These are phyloP conservation scores for Drosophila equinoxialis DNA, from an alignment of 1,140 invertebrate species.

Conservation along the genomic window DNA sequence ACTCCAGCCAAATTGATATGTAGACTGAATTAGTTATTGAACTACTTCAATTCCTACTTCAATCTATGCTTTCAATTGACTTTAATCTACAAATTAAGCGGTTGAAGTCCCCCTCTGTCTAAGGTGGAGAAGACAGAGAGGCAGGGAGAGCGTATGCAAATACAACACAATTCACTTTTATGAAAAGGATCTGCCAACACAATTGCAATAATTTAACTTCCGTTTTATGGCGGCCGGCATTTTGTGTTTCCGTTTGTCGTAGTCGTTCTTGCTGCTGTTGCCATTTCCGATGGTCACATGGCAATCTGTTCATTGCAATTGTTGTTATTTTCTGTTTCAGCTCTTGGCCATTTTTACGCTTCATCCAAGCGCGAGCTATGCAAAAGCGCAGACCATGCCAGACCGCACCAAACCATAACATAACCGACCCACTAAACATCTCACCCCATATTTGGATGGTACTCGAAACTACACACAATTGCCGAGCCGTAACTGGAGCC, in stretches of 20 bases:
- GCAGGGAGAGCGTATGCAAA: not conserved
- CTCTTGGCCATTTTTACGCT: slow-evolving; percentile 28
- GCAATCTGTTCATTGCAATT: slow-evolving; percentile 60
- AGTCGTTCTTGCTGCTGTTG: slow-evolving; percentile 38
- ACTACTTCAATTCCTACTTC: not conserved
- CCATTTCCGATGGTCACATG: slow-evolving; percentile 53
- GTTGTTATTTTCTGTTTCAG: slow-evolving; percentile 17
- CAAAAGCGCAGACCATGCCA: slow-evolving; percentile 23
- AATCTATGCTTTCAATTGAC: not conserved
- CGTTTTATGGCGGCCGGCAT: slow-evolving; percentile 71
- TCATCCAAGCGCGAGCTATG: slow-evolving; percentile 41
- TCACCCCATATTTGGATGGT: not conserved
- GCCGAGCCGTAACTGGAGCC: slow-evolving; percentile 21
- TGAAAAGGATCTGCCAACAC: slow-evolving; percentile 69
- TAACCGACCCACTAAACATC: slow-evolving; percentile 20
- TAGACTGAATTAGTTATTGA: not conserved
- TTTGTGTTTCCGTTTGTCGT: slow-evolving; percentile 73
- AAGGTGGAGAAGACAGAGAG: not conserved
- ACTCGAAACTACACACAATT: slow-evolving; percentile 34
- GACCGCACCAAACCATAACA: not conserved
- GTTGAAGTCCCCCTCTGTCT: too few species aligned
- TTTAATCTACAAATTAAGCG: not conserved
- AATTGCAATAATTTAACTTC: slow-evolving; percentile 80
- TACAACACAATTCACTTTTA: slow-evolving; percentile 62
- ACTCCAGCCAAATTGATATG: not conserved